Conservation (phyloP, 92 coral and sea anemone species). For the Nematostella vectensis region DNA sequence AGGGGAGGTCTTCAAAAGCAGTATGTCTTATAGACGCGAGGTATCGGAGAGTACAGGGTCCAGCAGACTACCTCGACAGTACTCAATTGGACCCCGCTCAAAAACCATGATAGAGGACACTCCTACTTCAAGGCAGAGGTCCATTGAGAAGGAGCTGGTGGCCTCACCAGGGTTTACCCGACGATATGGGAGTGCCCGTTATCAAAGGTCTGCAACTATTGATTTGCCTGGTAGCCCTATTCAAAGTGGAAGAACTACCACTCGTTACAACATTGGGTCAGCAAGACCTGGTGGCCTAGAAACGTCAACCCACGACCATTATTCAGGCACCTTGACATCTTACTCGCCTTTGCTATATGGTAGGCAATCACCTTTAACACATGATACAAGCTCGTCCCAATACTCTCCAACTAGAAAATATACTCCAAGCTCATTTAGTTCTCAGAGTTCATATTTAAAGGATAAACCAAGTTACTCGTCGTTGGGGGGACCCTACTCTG, state of each 20-base stretch:
- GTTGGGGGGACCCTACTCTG: background rate
- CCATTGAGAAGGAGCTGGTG: background rate
- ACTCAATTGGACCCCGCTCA: slow-evolving; percentile 20
- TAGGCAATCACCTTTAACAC: background rate
- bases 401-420: background rate
- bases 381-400: background rate
- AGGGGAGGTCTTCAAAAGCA: background rate
- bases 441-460: background rate
- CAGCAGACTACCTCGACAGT: slow-evolving; percentile 1
- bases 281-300: background rate
- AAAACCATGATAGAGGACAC: slow-evolving; percentile 31
- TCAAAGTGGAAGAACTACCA: background rate
- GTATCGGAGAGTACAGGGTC: background rate
- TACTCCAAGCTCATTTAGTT: background rate
- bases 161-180: slow-evolving; percentile 20
- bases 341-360: background rate
- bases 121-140: slow-evolving; percentile 8
- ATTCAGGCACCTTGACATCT: background rate
- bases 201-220: slow-evolving; percentile 12
- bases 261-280: background rate
- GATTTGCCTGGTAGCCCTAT: slow-evolving; percentile 5
- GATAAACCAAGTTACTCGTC: slow-evolving; percentile 1
- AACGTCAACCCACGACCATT: background rate
- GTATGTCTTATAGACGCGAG: slow-evolving; percentile 1
- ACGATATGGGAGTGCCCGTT: slow-evolving; percentile 35